A percentile compares a stretch with the other conserved stretches of the same genome.
phyloP scores from a whole-genome alignment of 2,797 vertebrate species.

The Eulemur rubriventer region DNA sequence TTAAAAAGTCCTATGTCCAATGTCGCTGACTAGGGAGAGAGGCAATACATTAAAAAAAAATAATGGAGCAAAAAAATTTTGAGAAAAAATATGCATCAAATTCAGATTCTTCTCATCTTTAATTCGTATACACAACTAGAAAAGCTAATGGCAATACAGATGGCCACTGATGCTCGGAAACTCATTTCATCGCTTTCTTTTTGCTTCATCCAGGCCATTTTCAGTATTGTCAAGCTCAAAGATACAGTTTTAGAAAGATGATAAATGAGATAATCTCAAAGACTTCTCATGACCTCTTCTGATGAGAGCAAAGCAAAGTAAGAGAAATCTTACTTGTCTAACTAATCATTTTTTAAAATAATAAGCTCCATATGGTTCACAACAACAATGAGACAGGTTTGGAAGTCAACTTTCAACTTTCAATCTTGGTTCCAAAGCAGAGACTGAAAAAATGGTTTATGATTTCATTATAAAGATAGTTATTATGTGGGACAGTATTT shows the following conservation, averaged over 20 bases:
- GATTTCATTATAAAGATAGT: neutral
- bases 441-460: neutral
- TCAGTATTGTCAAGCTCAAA: slow-evolving; percentile 15
- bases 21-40: neutral
- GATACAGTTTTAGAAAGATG: neutral
- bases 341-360: slow-evolving; percentile 45
- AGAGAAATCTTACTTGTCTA: slow-evolving; percentile 17
- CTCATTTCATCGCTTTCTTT: neutral
- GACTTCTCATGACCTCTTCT: slow-evolving; percentile 46
- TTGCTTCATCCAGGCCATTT: neutral
- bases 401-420: neutral
- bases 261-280: slow-evolving; percentile 34
- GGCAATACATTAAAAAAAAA: neutral
- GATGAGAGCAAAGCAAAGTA: slow-evolving; percentile 10
- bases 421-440: neutral
- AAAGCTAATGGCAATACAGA: neutral
- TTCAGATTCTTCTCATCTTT: slow-evolving; percentile 29
- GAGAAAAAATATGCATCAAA: neutral
- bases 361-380: neutral
- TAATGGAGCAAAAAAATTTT: neutral
- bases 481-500: neutral
- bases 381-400: neutral
- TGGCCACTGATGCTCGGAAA: neutral
- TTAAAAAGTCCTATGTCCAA: neutral
- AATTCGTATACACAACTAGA: neutral